Conservation (phyloP, 2,888 invertebrate genomes). For the Catotricha subobsoleta region DNA sequence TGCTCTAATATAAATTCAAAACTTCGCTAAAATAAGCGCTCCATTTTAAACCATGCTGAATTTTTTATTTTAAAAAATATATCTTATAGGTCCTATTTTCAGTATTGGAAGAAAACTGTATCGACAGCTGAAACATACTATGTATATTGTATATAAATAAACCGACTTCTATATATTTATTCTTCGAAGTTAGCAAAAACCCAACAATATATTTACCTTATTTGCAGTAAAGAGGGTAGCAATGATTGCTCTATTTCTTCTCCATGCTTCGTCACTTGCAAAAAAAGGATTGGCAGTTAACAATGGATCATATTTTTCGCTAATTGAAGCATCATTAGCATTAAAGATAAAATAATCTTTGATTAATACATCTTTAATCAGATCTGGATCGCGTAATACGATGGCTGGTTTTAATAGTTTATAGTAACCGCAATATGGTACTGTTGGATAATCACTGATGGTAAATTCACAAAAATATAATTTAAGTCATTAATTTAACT, state of each 20-base stretch:
- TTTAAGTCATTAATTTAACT: neutral
- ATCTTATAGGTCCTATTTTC: no score
- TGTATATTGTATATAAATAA: no score
- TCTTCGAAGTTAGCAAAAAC: no score
- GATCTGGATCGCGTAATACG: slow-evolving; percentile 2
- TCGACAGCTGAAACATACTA: no score
- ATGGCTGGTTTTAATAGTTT: slow-evolving; percentile 2
- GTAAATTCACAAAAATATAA: no score
- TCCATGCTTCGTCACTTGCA: slow-evolving; percentile 5
- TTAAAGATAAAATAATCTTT: slow-evolving; percentile 5
- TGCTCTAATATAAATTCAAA: no score
- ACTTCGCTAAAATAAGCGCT: no score
- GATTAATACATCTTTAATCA: slow-evolving; percentile 6
- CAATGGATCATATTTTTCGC: slow-evolving; percentile 5
- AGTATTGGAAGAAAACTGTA: neutral
- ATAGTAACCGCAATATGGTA: slow-evolving; percentile 5
- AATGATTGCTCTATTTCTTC: neutral
- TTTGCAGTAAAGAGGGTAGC: slow-evolving; percentile 2
- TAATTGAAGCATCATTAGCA: slow-evolving; percentile 2
- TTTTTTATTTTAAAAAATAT: no score
- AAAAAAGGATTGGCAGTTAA: slow-evolving; percentile 6
- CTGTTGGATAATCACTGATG: neutral
- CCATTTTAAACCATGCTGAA: no score
- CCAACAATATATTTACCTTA: no score
- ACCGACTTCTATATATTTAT: no score